phyloP scores from a whole-genome alignment of 2,888 invertebrate genomes.

The Rotaria macrura region DNA sequence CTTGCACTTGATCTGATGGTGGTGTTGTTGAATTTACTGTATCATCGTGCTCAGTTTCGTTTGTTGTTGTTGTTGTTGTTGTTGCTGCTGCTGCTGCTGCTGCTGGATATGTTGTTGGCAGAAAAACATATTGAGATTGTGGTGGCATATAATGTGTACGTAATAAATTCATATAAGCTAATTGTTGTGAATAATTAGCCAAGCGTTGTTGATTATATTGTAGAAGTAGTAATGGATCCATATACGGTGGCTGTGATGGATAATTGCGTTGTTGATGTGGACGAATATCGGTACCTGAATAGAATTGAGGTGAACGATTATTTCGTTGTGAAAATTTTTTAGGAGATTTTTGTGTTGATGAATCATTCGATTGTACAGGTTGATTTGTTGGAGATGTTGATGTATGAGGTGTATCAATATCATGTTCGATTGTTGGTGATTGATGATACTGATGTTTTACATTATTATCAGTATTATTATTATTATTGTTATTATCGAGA shows the following conservation, averaged over 20 bases:
- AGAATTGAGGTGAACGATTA: neutral
- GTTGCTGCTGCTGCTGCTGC: neutral
- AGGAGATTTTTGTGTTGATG: neutral
- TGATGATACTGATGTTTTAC: too few relatives aligned
- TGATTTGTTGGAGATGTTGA: too few relatives aligned
- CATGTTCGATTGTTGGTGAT: neutral
- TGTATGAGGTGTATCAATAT: neutral
- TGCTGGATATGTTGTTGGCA: neutral
- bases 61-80: neutral
- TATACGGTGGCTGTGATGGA: neutral
- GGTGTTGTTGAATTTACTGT: neutral
- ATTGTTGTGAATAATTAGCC: neutral
- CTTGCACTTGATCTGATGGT: neutral
- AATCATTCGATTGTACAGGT: too few relatives aligned
- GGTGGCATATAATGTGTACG: neutral
- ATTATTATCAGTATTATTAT: too few relatives aligned
- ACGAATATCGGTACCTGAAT: neutral
- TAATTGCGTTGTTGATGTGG: neutral
- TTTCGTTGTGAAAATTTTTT: neutral
- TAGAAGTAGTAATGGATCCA: neutral
- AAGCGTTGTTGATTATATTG: neutral
- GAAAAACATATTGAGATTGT: neutral
- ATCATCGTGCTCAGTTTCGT: neutral
- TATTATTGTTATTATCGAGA: too few relatives aligned
- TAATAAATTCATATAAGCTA: neutral